Percentiles rank a stretch among this genome's conserved stretches.
These are phyloP conservation scores for Pseudomyrmex gracilis DNA, from an alignment of 1,140 invertebrate genomes.

Conservation along the genomic window DNA sequence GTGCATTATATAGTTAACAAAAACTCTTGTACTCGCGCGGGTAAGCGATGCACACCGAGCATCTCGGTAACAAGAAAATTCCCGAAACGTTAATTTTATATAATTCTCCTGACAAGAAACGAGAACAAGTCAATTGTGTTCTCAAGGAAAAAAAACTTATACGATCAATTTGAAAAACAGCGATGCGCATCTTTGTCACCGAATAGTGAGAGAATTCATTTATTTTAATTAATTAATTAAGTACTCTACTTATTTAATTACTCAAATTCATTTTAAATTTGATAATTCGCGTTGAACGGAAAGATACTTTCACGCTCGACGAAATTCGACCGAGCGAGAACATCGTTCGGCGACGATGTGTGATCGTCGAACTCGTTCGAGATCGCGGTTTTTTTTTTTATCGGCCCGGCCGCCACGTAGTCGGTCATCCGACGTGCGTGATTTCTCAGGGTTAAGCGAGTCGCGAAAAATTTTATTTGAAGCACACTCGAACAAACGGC, in stretches of 20 bases:
- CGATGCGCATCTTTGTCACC: no score
- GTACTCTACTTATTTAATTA: background rate
- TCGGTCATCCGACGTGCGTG: slow-evolving; percentile 49
- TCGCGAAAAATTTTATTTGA: slow-evolving; percentile 78
- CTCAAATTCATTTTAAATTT: background rate
- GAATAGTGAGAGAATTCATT: background rate
- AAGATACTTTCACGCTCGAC: slow-evolving; percentile 17
- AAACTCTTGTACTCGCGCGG: background rate
- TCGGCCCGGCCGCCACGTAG: slow-evolving; percentile 34
- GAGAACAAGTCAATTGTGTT: background rate
- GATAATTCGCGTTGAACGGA: background rate
- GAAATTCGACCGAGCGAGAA: slow-evolving; percentile 24
- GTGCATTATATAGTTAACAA: background rate
- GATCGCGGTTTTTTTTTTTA: slow-evolving; percentile 45
- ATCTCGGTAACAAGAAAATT: no score
- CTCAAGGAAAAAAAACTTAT: background rate
- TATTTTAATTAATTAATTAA: background rate
- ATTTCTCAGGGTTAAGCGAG: slow-evolving; percentile 64
- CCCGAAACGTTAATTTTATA: no score
- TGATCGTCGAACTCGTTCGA: slow-evolving; percentile 43
- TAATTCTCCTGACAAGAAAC: no score
- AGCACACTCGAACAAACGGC: slow-evolving; percentile 77
- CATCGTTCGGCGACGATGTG: slow-evolving; percentile 2
- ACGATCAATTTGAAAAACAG: background rate
- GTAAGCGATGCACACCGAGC: no score